Evolutionary conservation across 1,140 invertebrate genomes (phyloP).

Genomic region (Melipona quadrifasciata): DNA sequence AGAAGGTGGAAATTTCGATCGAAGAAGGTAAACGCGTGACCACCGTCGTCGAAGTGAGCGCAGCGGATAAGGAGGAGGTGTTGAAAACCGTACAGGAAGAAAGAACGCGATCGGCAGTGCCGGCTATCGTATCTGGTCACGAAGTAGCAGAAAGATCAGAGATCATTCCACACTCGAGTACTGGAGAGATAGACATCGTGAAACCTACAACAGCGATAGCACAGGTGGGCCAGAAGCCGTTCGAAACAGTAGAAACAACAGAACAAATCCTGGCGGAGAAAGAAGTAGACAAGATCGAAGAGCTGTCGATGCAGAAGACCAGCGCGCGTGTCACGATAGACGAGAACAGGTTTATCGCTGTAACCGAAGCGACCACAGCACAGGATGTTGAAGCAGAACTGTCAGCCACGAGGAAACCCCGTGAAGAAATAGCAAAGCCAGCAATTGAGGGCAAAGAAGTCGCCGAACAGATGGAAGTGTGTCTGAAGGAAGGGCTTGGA

Average conservation of each 20-base stretch:
- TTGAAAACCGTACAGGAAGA: slow-evolving; percentile 62
- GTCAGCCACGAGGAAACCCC: slow-evolving; percentile 54
- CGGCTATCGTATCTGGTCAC: slow-evolving; percentile 61
- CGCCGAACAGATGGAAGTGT: slow-evolving; percentile 71
- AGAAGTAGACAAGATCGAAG: slow-evolving; percentile 60
- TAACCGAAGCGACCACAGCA: slow-evolving; percentile 67
- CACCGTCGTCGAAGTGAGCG: slow-evolving; percentile 73
- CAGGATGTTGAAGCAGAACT: slow-evolving; percentile 67
- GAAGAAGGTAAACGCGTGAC: slow-evolving; percentile 76
- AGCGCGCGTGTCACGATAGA: slow-evolving; percentile 70
- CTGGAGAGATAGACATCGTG: slow-evolving; percentile 54
- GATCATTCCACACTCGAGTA: slow-evolving; percentile 57
- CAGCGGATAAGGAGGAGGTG: slow-evolving; percentile 75
- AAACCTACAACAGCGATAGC: slow-evolving; percentile 58
- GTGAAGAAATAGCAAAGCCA: slow-evolving; percentile 58
- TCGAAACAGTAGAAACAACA: slow-evolving; percentile 65
- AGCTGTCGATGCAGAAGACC: slow-evolving; percentile 49
- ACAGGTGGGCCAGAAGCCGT: slow-evolving; percentile 64
- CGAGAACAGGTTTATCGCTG: slow-evolving; percentile 70
- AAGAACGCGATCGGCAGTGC: slow-evolving; percentile 60
- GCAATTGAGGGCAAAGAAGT: slow-evolving; percentile 73
- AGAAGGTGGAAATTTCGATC: slow-evolving; percentile 70
- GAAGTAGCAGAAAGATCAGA: slow-evolving; percentile 68
- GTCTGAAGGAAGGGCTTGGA: slow-evolving; percentile 67
- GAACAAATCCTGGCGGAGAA: slow-evolving; percentile 67